Evolutionary conservation across 2,888 invertebrate species (phyloP), one percentile per base, ranked within the genome.

Genomic region (Agriopis aurantiaria): DNA sequence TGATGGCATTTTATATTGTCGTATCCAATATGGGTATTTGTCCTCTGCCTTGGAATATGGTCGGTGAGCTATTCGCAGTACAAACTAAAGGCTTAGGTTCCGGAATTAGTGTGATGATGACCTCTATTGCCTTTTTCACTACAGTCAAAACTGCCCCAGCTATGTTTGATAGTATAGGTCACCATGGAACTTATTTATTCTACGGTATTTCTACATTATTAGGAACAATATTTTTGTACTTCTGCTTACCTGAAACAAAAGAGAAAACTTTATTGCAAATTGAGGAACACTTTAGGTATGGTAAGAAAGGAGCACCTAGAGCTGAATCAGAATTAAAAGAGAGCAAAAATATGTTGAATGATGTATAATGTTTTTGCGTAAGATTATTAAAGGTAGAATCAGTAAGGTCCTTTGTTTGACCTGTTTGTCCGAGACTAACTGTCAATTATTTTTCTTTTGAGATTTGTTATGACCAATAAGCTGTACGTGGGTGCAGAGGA

Each of bases 21-120:
- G 95, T 95, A 62, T 95, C 96, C 7, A 94, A 95, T 68, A 87
- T 96, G 64, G 96, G 97, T 8, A 89, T 96, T 63, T 91, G 95
- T 12, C 96, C 96, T 0, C 81, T 97, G 61, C 97, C 97, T 0
- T 97, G 97, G 96, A 96, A 96, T 69, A 96, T 97, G 95, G 96
- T 96, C 45, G 97, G 97, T 0, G 97, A 97, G 87, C 88, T 97
- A 8, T 97, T 97, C 81, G 95, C 97, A 2, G 95, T 95, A 9
- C 95, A 95, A 75, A 95, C 95, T 3, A 95, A 96, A 70, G 96
- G 96, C 0, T 81, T 96, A n/a, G 97, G 97, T 5, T 96, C 96
- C 8, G 96, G 96, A 0, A 90, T 96, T 10, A 95, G 96, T 71
- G 95, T 96, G 0, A 96, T 96, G 86, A 95, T 95, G 83, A 96